Evolutionary conservation across 92 coral and sea anemone genomes (phyloP).

Genomic region (Montipora capitata): DNA sequence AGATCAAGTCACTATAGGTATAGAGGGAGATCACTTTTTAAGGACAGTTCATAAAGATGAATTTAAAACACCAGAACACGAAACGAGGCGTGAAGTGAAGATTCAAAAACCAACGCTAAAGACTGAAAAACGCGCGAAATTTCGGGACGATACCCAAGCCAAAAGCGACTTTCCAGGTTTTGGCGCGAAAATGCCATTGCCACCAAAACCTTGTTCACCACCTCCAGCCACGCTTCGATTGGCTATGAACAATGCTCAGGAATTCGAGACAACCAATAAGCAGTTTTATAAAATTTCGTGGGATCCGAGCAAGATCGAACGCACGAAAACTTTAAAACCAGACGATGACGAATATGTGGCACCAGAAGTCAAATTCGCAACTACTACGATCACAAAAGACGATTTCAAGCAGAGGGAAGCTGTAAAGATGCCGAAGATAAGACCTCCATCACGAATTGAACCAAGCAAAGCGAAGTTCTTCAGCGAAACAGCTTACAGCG

Average conservation of each 20-base stretch:
- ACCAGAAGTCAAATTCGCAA: conserved; percentile 87
- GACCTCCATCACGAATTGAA: conserved; percentile 89
- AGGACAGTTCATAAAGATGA: conserved; percentile 88
- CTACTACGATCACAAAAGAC: conserved; percentile 88
- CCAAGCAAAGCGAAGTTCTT: conserved; percentile 82
- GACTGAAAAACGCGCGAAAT: conserved; percentile 85
- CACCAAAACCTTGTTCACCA: conserved; percentile 88
- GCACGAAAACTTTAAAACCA: conserved; percentile 80
- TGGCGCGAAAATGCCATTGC: conserved; percentile 90
- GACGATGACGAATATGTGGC: conserved; percentile 69
- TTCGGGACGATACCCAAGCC: conserved; percentile 92
- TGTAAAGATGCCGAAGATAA: conserved; percentile 71
- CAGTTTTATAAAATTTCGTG: conserved; percentile 88
- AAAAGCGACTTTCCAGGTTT: conserved; percentile 97
- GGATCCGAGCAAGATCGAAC: conserved; percentile 92
- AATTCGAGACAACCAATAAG: conserved; percentile 90
- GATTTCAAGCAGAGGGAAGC: conserved; percentile 90
- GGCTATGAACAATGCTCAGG: conserved; percentile 87
- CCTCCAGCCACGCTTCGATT: conserved; percentile 94
- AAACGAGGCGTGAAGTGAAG: conserved; percentile 71
- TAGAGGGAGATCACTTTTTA: conserved; percentile 88
- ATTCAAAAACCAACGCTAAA: conserved; percentile 78
- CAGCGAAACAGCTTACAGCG: conserved; percentile 92
- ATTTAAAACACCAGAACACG: conserved; percentile 82
- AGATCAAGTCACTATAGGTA: conserved; percentile 86